Evolutionary conservation across 2,113 vertebrate genomes (phyloP), one percentile per base, ranked within the genome.

Genomic region (Eolophus roseicapilla): DNA sequence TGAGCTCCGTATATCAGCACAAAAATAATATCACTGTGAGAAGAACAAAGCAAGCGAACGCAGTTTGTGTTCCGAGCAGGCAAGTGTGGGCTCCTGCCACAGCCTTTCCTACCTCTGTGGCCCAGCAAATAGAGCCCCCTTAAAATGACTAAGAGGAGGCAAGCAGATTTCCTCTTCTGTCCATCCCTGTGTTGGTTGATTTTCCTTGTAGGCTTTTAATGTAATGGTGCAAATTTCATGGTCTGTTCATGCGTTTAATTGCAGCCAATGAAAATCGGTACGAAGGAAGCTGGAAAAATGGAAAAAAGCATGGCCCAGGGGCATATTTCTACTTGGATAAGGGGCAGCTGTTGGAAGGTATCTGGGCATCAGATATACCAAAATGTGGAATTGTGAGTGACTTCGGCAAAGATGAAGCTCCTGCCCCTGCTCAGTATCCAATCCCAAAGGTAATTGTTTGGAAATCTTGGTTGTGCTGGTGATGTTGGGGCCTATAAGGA

Each of bases 361-460:
- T 98, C 88, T 99, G 99, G 99, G 97, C 98, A 62, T 97, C 98
- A 16, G 98, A 98, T 20, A 73, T 98, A 33, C 97, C 99, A 10
- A 99, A 98, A 93, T 99, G 98, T 85, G 99, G 99, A 70, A 98
- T 97, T 16, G 85, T 99, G 96, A 97, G 97, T 11, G 98, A 99
- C 92, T 98, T 98, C 37, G 97, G 95, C 59, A 98, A 98, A 37
- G 97, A 98, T 0, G 91, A 97, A n/a, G 98, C 98, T 55, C 94
- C 98, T 8, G 59, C 59, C 16, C 97, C 98, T 33, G 87, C 98
- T 19, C 93, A 95, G 47, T 98, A 98, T 95, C 98, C 98, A 37
- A 98, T 99, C 93, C 99, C 99, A 87, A 90, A 99, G 99, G 99
- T 99, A 97, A 92, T 1, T 53, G 41, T 46, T 69, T 69, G 41